These are phyloP conservation scores for Leptodactylus fuscus DNA, from an alignment of 2,113 vertebrate genomes.

Conservation along the genomic window DNA sequence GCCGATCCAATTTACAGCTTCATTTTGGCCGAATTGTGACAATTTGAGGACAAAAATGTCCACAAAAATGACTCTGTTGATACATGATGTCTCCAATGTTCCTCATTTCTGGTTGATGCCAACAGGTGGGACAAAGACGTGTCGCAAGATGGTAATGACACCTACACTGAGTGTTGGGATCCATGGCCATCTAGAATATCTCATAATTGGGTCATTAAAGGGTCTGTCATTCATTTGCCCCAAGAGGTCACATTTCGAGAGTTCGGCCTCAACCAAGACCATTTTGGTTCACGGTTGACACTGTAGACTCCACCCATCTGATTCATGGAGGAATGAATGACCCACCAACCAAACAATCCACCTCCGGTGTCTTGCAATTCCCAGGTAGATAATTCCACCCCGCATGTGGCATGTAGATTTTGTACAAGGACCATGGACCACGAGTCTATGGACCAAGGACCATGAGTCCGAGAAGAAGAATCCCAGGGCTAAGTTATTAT, in stretches of 20 bases:
- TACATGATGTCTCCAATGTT: background rate
- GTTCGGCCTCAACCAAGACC: background rate
- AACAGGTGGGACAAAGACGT: background rate
- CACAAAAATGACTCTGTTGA: background rate
- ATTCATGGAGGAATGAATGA: background rate
- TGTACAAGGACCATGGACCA: no score
- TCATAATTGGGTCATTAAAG: background rate
- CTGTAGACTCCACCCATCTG: background rate
- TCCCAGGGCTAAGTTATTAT: background rate
- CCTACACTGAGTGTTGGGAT: background rate
- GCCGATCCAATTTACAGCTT: no score
- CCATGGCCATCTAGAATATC: no score
- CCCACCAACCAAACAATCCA: background rate
- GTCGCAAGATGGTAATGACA: background rate
- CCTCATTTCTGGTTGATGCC: background rate
- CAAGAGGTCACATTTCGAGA: background rate
- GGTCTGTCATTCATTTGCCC: background rate
- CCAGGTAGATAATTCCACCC: background rate
- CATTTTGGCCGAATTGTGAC: background rate
- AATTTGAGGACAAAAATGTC: background rate
- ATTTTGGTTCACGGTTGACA: background rate
- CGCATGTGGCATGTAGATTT: background rate
- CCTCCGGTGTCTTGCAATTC: no score
- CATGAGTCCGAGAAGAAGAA: background rate
- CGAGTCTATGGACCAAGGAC: no score